Conservation (phyloP, 2,113 vertebrate genomes). For the Neodon shergylaensis region DNA sequence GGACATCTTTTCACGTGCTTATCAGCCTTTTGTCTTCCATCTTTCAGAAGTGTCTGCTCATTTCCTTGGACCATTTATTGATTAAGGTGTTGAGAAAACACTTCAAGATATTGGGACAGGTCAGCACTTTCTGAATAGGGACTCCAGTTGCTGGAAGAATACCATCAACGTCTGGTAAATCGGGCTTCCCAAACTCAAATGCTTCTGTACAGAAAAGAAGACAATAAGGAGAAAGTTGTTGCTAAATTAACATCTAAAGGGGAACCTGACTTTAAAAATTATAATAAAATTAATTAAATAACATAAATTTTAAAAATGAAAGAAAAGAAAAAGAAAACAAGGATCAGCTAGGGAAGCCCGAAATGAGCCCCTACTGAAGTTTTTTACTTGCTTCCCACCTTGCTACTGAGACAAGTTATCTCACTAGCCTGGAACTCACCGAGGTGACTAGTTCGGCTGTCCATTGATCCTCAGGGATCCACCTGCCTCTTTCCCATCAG, state of each 20-base stretch:
- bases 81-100: background rate
- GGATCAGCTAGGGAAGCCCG: background rate
- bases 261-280: background rate
- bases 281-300: background rate
- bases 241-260: background rate
- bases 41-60: background rate
- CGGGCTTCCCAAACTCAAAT: background rate
- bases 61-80: background rate
- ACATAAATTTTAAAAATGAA: background rate
- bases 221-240: background rate
- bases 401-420: background rate
- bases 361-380: background rate
- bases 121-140: background rate
- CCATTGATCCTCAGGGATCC: background rate
- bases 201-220: background rate
- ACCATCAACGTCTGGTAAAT: background rate
- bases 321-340: background rate
- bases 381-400: background rate
- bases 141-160: background rate
- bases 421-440: background rate
- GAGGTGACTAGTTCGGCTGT: background rate
- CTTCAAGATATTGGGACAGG: background rate
- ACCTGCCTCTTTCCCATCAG: background rate
- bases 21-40: background rate
- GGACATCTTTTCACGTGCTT: background rate